These are phyloP conservation scores for Macrotus californicus DNA, from an alignment of 2,113 vertebrate genomes.

Conservation along the genomic window DNA sequence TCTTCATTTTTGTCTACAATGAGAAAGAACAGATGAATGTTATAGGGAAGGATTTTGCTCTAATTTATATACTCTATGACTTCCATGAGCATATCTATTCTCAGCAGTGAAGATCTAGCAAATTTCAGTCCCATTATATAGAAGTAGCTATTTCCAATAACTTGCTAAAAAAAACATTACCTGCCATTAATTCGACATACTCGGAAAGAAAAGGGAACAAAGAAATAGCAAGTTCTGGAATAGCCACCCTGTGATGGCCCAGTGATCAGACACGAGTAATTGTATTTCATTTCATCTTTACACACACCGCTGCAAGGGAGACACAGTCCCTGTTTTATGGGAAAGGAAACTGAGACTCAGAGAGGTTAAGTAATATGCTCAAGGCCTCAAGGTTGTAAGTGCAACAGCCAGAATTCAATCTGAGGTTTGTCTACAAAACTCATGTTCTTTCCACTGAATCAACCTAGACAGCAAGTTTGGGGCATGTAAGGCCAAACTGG, in stretches of 20 bases:
- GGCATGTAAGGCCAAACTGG: conserved; percentile 66
- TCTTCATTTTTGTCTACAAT: conserved; percentile 4
- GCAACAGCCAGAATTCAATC: conserved; percentile 64
- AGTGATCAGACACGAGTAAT: conserved; percentile 51
- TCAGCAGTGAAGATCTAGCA: not conserved
- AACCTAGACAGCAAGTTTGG: conserved; percentile 59
- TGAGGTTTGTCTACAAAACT: conserved; percentile 64
- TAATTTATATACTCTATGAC: not conserved
- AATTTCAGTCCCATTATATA: not conserved
- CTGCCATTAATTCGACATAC: conserved; percentile 18
- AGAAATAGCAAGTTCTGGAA: not conserved
- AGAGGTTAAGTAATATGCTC: conserved; percentile 68
- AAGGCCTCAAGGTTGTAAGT: conserved; percentile 63
- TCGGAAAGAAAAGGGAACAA: conserved; percentile 21
- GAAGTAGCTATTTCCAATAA: conserved; percentile 22
- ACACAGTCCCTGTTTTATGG: conserved; percentile 65
- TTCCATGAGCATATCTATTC: not conserved
- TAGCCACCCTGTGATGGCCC: not conserved
- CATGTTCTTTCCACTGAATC: conserved; percentile 64
- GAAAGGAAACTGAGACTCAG: conserved; percentile 69
- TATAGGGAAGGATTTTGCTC: not conserved
- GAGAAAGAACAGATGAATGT: not conserved
- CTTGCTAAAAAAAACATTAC: not conserved
- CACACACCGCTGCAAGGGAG: conserved; percentile 58
- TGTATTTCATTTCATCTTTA: conserved; percentile 68